These are phyloP conservation scores for Hypocryptadius cinnamomeus DNA, from an alignment of 2,113 vertebrate species.

Conservation along the genomic window DNA sequence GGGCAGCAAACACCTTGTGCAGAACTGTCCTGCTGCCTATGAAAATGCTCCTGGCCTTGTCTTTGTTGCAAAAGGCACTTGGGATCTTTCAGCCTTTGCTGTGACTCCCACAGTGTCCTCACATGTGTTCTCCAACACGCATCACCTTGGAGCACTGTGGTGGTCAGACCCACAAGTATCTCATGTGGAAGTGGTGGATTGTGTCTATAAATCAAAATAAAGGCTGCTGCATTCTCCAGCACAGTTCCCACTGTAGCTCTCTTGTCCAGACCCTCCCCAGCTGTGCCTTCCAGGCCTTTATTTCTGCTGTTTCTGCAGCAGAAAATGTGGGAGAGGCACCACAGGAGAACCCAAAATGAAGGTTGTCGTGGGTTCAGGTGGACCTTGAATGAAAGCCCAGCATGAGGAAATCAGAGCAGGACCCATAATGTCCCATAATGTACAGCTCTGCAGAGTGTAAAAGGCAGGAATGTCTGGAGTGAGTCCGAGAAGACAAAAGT, in stretches of 20 bases:
- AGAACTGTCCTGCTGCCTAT: neutral
- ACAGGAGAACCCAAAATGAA: neutral
- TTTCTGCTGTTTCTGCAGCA: neutral
- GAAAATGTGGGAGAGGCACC: neutral
- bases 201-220: neutral
- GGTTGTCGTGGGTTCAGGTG: neutral
- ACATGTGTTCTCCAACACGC: accelerated
- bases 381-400: neutral
- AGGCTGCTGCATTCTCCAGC: neutral
- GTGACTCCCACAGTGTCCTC: neutral
- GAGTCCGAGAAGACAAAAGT: neutral
- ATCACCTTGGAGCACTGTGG: neutral
- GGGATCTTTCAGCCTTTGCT: neutral
- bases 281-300: neutral
- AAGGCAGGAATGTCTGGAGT: neutral
- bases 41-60: neutral
- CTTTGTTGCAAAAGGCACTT: neutral
- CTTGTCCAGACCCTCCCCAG: neutral
- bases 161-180: neutral
- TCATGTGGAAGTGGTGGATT: neutral
- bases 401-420: neutral
- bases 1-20: neutral
- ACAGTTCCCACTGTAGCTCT: neutral
- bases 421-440: neutral
- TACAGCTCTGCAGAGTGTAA: neutral